A percentile compares a stretch with the other conserved stretches of the same genome.
Conservation (phyloP, 2,797 vertebrate species). For the Rhincodon typus region DNA sequence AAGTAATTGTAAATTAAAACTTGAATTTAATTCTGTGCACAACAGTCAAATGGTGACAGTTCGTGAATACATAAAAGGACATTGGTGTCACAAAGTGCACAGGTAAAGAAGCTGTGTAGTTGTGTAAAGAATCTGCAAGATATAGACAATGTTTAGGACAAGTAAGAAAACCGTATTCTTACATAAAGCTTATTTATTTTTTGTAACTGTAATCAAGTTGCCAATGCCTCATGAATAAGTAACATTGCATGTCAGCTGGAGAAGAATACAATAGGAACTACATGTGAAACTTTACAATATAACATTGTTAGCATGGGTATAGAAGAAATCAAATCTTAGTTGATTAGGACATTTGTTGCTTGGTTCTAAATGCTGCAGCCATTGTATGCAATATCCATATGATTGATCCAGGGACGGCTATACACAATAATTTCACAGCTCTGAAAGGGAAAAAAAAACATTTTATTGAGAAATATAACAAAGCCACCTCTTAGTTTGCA, state of each 20-base stretch:
- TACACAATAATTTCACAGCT: neutral
- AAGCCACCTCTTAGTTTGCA: neutral
- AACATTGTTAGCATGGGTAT: neutral
- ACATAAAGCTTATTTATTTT: neutral
- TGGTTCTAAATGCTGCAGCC: neutral
- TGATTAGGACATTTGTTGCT: neutral
- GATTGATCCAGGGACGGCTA: neutral
- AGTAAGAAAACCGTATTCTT: neutral
- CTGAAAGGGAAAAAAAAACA: neutral
- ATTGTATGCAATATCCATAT: accelerated
- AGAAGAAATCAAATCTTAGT: neutral
- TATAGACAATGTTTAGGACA: neutral
- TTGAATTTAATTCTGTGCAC: neutral
- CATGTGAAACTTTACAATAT: neutral
- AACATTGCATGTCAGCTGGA: neutral
- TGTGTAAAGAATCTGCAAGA: neutral
- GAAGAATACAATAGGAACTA: neutral
- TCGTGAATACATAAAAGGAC: neutral
- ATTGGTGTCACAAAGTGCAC: neutral
- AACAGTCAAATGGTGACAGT: neutral
- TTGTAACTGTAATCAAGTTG: neutral
- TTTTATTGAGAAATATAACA: neutral
- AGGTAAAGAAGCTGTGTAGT: neutral
- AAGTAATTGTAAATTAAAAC: neutral
- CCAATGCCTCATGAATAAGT: neutral